phyloP scores from a whole-genome alignment of 35 echinoderm and acorn worm genomes.

The Ptychodera flava region DNA sequence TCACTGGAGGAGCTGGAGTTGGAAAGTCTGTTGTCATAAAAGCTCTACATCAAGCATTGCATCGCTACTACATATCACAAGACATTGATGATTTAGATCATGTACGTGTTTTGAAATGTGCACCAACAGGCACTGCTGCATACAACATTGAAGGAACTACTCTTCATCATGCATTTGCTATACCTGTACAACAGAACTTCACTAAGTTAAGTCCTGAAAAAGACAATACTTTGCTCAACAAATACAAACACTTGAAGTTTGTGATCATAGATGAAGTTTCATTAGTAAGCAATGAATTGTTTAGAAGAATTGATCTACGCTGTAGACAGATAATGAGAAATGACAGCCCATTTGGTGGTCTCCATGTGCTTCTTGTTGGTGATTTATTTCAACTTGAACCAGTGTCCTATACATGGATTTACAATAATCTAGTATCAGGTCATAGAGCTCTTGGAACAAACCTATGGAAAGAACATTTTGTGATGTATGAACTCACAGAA shows the following conservation, averaged over 20 bases:
- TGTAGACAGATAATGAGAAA: conserved; percentile 23
- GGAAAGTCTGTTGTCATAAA: conserved; percentile 47
- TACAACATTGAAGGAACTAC: conserved; percentile 34
- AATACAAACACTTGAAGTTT: conserved; percentile 16
- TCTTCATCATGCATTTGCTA: conserved; percentile 26
- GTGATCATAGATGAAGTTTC: conserved; percentile 46
- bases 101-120: conserved; percentile 4
- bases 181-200: background rate
- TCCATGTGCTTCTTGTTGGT: conserved; percentile 31
- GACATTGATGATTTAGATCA: background rate
- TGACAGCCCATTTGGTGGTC: conserved; percentile 23
- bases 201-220: background rate
- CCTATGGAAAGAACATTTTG: conserved; percentile 47
- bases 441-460: conserved; percentile 16
- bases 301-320: conserved; percentile 28
- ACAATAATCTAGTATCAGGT: background rate
- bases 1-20: conserved; percentile 60
- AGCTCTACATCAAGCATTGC: conserved; percentile 38
- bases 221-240: conserved; percentile 9
- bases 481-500: conserved; percentile 38
- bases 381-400: conserved; percentile 46
- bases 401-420: conserved; percentile 24
- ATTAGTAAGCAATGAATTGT: conserved; percentile 29
- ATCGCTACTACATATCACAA: conserved; percentile 20
- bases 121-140: conserved; percentile 37